Base-by-base conservation (phyloP, 1,140 invertebrate species). In the Melipona quadrifasciata region DNA sequence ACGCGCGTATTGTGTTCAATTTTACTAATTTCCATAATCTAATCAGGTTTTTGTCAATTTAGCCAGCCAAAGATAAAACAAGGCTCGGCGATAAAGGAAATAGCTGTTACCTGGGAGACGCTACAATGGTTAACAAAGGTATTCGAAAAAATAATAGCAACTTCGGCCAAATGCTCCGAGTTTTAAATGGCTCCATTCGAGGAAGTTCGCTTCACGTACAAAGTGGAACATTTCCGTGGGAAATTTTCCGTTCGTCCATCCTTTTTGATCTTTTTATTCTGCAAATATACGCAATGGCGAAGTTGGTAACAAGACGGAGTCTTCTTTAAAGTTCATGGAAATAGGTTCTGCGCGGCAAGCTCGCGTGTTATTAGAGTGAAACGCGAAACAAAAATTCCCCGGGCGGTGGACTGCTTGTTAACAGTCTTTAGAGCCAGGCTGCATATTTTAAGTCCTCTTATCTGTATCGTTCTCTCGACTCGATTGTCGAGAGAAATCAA, bases 231-330 rank as follows among this genome's bases (percentile, higher is more conserved):
- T 71, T 76, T 21, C n/a, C 10, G 17, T 17, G 0, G 65, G 4
- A 67, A 67, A 67, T 34, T 70, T 67, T 67, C 39, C 58, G 19
- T 72, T 24, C 47, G n/a, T 24, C 51, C 67, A 24, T 24, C 72
- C 24, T 21, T n/a, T 31, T n/a, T 51, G 80, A 82, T 82, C 67
- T 77, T 76, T 81, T 81, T 39, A 68, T 82, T 82, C 68, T 82
- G 53, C 24, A 19, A 70, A 75, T 39, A 75, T 39, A 34, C 39
- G n/a, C 19, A 67, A 39, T 17, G 27, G 51, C 19, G 1, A 80
- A 80, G 61, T 84, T 84, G 4, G 39, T 84, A 80, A 84, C 76
- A 77, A 80, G 70, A 39, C 68, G 16, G n/a, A 11, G 70, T 31
- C 67, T 79, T 73, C 76, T 84, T 80, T 80, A 53, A 70, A 73